These are phyloP conservation scores for Aphidoletes aphidimyza DNA, from an alignment of 2,888 invertebrate genomes.

Conservation along the genomic window DNA sequence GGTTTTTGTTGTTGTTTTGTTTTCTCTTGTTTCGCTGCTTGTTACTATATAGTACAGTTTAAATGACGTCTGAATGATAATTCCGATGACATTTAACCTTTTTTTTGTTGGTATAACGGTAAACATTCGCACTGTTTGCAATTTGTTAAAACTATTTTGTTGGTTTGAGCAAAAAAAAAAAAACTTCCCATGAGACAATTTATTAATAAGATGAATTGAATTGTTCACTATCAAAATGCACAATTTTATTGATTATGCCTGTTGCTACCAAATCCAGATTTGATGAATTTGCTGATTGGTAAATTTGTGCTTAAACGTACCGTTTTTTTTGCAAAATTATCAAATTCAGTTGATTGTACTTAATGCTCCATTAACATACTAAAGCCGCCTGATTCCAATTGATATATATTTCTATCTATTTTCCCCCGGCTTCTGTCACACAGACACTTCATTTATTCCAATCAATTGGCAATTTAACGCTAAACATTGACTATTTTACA, in stretches of 20 bases:
- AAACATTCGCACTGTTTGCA: not conserved
- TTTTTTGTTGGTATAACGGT: not conserved
- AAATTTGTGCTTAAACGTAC: not conserved
- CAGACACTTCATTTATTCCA: no score
- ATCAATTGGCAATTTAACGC: no score
- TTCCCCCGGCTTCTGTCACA: no score
- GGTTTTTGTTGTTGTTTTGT: not conserved
- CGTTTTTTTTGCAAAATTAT: not conserved
- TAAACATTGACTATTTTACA: no score
- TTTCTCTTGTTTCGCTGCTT: not conserved
- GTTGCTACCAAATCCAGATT: no score
- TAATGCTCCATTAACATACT: not conserved
- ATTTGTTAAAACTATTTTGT: no score
- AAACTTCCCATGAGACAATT: no score
- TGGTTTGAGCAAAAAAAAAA: no score
- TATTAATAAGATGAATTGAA: no score
- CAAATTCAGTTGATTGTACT: not conserved
- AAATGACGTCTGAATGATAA: conserved; percentile 44
- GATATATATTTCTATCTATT: not conserved
- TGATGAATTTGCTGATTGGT: not conserved
- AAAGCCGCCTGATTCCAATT: not conserved
- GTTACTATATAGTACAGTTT: not conserved
- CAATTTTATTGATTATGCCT: no score
- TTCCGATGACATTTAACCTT: conserved; percentile 49
- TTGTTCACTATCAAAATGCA: no score